These are phyloP conservation scores for Acestrorhynchus altus DNA, from an alignment of 2,797 vertebrate genomes.

Conservation along the genomic window DNA sequence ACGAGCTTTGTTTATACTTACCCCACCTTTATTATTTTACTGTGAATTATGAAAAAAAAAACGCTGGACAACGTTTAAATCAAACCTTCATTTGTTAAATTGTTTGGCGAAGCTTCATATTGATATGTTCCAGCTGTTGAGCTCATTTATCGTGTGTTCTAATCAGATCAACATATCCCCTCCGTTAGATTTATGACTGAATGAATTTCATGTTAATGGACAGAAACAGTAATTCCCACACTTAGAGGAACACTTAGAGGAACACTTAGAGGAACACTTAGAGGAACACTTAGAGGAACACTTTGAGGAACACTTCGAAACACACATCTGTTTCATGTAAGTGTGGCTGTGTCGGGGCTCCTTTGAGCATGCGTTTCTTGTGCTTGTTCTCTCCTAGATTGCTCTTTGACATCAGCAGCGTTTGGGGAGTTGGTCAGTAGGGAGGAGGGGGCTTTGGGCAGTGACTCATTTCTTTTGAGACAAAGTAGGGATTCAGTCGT, in stretches of 20 bases:
- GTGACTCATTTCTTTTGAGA: neutral
- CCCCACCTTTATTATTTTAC: slow-evolving; percentile 34
- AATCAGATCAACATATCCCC: slow-evolving; percentile 6
- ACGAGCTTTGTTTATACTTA: neutral
- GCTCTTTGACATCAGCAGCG: neutral
- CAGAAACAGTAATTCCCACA: neutral
- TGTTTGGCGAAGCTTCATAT: neutral
- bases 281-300: neutral
- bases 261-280: neutral
- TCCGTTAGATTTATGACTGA: neutral
- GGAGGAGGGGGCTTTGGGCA: neutral
- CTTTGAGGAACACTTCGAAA: neutral
- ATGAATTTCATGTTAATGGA: neutral
- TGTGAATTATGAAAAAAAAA: slow-evolving; percentile 32
- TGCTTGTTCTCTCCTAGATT: neutral
- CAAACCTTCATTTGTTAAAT: neutral
- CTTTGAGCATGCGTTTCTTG: neutral
- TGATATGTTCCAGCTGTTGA: neutral
- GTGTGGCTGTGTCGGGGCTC: neutral
- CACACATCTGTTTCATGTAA: slow-evolving; percentile 12
- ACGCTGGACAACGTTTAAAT: slow-evolving; percentile 18
- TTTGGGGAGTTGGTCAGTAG: neutral
- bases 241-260: neutral
- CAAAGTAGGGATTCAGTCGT: slow-evolving; percentile 1
- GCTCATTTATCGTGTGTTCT: neutral